phyloP scores from a whole-genome alignment of 2,113 vertebrate genomes.

The Cryptomyrus ogoouensis region DNA sequence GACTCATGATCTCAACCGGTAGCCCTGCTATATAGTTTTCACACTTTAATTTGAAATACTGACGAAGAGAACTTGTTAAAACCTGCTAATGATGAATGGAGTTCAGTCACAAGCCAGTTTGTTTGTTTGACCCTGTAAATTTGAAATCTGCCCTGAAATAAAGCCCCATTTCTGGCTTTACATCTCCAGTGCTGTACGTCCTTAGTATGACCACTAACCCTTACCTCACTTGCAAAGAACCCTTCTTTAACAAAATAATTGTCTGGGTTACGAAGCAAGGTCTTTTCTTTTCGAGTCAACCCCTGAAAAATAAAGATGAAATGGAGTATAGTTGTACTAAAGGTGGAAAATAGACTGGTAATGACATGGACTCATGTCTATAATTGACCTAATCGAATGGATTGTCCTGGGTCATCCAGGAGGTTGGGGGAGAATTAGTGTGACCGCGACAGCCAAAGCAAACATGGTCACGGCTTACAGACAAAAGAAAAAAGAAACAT shows the following conservation, averaged over 20 bases:
- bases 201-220: background rate
- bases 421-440: conserved; percentile 15
- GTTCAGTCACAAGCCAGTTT: background rate
- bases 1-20: background rate
- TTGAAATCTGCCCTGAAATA: background rate
- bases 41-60: background rate
- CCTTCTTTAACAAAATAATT: background rate
- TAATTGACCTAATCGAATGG: conserved; percentile 22
- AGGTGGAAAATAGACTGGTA: background rate
- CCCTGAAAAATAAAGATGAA: conserved; percentile 6
- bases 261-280: background rate
- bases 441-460: conserved; percentile 14
- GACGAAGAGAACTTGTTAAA: background rate
- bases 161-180: background rate
- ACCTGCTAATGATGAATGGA: background rate
- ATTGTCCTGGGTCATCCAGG: conserved; percentile 14
- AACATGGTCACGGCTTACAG: conserved; percentile 8
- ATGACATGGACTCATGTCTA: background rate
- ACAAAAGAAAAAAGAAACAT: background rate
- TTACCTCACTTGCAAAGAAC: background rate
- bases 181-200: background rate
- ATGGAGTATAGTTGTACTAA: background rate
- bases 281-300: background rate
- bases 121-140: background rate
- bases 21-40: background rate